Percentiles rank a stretch among this genome's conserved stretches.
phyloP scores from a whole-genome alignment of 1,140 invertebrate genomes.

The Dreissena rostriformis region DNA sequence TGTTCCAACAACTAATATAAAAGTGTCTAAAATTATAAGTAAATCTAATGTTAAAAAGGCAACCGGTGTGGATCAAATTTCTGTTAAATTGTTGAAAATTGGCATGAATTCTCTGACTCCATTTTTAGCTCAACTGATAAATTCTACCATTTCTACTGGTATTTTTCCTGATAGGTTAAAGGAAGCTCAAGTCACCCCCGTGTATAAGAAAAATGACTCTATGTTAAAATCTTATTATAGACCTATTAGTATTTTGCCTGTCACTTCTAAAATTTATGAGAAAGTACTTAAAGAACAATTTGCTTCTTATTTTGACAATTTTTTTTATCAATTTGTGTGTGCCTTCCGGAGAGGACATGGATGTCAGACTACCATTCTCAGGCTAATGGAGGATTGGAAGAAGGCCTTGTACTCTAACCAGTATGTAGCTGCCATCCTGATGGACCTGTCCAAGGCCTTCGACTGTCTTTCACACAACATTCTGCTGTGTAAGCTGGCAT shows the following conservation, averaged over 20 bases:
- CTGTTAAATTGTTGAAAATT: too few relatives aligned
- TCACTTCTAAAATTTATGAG: constrained; percentile 27
- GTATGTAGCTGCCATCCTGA: too few relatives aligned
- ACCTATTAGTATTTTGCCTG: constrained; percentile 26
- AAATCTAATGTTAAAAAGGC: constrained; percentile 33
- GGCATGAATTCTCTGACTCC: too few relatives aligned
- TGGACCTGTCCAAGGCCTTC: too few relatives aligned
- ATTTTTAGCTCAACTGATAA: neutral
- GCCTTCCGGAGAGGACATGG: constrained; percentile 29
- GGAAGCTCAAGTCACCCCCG: constrained; percentile 21
- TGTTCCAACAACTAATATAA: neutral
- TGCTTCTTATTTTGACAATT: constrained; percentile 11
- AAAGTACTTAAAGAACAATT: constrained; percentile 14
- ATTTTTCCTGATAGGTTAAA: constrained; percentile 34
- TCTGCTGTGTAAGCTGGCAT: too few relatives aligned
- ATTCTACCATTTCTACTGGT: neutral
- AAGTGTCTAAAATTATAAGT: constrained; percentile 25
- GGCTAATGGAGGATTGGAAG: constrained; percentile 24
- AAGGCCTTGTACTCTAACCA: constrained; percentile 8
- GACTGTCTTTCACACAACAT: too few relatives aligned
- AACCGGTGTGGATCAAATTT: too few relatives aligned
- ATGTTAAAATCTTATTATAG: constrained; percentile 30
- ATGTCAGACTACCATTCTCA: constrained; percentile 29
- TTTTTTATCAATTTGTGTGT: constrained; percentile 25
- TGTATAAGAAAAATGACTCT: constrained; percentile 24